Base-by-base conservation (phyloP, 2,797 vertebrate genomes). In the Petrocephalus sullivani region DNA sequence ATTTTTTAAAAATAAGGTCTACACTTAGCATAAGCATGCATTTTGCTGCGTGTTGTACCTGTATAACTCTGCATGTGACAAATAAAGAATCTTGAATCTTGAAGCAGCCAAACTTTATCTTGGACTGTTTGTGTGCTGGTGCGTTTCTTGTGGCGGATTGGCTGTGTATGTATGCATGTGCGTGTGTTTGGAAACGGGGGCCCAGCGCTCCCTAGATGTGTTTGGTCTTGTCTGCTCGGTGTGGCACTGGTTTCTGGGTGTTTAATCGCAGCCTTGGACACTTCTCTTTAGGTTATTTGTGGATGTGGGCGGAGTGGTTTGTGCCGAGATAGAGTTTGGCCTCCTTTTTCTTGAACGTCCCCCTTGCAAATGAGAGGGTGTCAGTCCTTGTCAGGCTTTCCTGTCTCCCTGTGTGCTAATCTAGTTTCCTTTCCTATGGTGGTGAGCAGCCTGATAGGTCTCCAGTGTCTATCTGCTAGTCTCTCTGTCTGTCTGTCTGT, bases 361-460 rank as follows among this genome's bases (percentile, higher is more conserved):
- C 78, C 41, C 41, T 4, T 41, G 64, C 81, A 75, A 21, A 86
- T 87, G 33, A 75, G 41, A 64, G 49, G 21, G 37, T 60, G 86
- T 75, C 87, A 89, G 89, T 89, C 54, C 21, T 87, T 89, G 58
- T 88, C 57, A 81, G 9, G n/a, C 46, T 89, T 88, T 91, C 89
- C 88, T 92, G 86, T 88, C 87, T 67, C 57, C 89, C 90, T 90
- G 75, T 89, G 75, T 21, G 57, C 87, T 71, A 88, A 88, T 57
- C 54, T 46, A 83, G 87, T 91, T 90, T 90, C 92, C 83, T 82
- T 89, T 90, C 89, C 89, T 89, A 90, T 88, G 84, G 8, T n/a
- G n/a, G 41, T 58, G 12, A 67, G 28, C 61, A 41, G 71, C 0
- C n/a, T 23, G n/a, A 21, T 71, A 51, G 10, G 19, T 6, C 19